Conservation (phyloP, 2,797 vertebrate species). For the Podarcis siculus region DNA sequence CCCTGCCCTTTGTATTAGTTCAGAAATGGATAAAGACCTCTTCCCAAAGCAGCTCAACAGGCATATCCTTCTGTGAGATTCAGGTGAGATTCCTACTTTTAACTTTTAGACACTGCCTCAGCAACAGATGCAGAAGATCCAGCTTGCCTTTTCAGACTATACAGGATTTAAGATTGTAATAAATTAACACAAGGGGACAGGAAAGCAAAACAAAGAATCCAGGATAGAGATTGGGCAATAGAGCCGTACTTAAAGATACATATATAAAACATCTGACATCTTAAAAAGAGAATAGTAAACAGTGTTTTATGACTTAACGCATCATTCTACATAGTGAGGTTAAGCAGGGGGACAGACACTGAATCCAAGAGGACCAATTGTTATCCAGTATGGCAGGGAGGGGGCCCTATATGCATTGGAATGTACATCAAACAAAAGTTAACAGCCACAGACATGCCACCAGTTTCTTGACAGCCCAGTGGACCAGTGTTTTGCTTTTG, state of each 20-base stretch:
- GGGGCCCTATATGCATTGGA: too few species aligned
- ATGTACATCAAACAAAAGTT: background rate
- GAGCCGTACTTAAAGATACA: background rate
- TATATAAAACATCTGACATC: background rate
- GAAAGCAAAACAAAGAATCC: background rate
- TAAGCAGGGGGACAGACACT: background rate
- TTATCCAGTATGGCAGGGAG: background rate
- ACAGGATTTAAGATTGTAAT: background rate
- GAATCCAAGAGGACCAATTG: background rate
- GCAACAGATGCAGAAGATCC: background rate
- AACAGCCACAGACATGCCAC: background rate
- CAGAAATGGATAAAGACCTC: background rate
- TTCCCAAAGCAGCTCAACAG: background rate
- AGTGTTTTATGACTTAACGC: background rate
- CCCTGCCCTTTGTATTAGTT: background rate
- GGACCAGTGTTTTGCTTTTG: too few species aligned
- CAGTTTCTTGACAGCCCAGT: background rate
- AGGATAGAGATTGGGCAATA: background rate
- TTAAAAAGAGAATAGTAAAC: background rate
- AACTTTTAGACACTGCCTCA: background rate
- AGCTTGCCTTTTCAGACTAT: background rate
- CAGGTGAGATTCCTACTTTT: background rate
- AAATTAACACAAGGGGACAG: background rate
- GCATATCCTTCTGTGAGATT: too few species aligned
- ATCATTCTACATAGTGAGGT: background rate